Evolutionary conservation across 2,888 invertebrate species (phyloP).

Genomic region (Chymomyza procnemis): DNA sequence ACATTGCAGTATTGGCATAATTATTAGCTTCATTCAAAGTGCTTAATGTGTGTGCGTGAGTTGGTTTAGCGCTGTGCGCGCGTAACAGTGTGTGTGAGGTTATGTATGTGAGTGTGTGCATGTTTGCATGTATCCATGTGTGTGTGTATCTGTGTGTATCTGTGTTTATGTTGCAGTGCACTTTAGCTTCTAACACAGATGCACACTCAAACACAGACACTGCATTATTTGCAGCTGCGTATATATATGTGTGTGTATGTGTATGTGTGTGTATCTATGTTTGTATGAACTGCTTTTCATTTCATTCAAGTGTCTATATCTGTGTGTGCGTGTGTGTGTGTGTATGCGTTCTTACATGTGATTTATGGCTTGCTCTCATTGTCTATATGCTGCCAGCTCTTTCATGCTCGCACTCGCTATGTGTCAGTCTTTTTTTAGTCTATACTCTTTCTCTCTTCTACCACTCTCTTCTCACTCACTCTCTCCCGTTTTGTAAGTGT

Average conservation of each 20-base stretch:
- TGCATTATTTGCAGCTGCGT: neutral
- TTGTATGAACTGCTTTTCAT: neutral
- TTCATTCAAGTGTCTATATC: conserved; percentile 32
- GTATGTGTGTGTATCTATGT: conserved; percentile 3
- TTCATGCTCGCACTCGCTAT: neutral
- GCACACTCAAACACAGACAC: neutral
- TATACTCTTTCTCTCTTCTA: too few species aligned
- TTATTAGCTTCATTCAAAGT: neutral
- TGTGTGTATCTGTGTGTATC: neutral
- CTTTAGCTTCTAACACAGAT: neutral
- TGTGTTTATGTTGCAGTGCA: neutral
- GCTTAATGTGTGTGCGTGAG: neutral
- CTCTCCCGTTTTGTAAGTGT: neutral
- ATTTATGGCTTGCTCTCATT: conserved; percentile 44
- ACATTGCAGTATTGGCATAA: neutral
- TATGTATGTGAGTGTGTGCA: too few species aligned
- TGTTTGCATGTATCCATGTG: too few species aligned
- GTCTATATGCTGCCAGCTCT: conserved; percentile 13
- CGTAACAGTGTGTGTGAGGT: neutral
- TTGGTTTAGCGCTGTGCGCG: neutral
- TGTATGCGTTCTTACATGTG: conserved; percentile 36
- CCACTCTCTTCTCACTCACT: conserved; percentile 3
- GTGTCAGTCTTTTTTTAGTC: neutral
- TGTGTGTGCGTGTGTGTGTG: conserved; percentile 12
- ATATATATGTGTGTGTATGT: neutral